phyloP scores from a whole-genome alignment of 2,888 invertebrate species.

The Drosophila hamatofila region DNA sequence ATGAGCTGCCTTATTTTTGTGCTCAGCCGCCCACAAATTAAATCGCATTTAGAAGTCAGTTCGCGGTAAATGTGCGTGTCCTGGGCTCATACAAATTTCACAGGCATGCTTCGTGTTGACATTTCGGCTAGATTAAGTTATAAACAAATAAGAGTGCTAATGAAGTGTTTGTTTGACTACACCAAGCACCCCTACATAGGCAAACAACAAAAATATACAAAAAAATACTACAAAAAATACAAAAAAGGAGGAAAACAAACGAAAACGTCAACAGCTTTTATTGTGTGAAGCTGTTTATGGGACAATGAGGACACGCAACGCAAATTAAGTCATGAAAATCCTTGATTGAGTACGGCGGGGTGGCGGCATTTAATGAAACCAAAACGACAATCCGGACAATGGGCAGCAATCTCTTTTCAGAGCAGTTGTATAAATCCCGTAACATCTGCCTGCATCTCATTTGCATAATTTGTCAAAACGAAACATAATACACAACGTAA shows the following conservation, averaged over 20 bases:
- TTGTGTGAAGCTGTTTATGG: conserved; percentile 78
- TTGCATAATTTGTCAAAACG: conserved; percentile 79
- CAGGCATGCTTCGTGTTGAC: conserved; percentile 63
- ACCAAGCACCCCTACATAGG: conserved; percentile 1
- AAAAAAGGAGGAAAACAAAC: conserved; percentile 5
- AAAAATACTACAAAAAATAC: neutral
- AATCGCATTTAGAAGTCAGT: neutral
- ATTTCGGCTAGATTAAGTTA: conserved; percentile 77
- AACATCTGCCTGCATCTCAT: conserved; percentile 59
- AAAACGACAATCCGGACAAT: conserved; percentile 37
- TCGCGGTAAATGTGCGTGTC: conserved; percentile 61
- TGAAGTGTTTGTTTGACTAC: conserved; percentile 75
- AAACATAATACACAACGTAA: conserved; percentile 69
- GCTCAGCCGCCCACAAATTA: neutral
- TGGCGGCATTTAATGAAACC: conserved; percentile 43
- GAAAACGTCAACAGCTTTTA: conserved; percentile 76
- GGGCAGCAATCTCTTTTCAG: conserved; percentile 25
- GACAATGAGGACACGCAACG: conserved; percentile 61
- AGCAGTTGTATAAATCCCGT: conserved; percentile 29
- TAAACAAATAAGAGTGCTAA: conserved; percentile 77
- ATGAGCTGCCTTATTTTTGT: conserved; percentile 12
- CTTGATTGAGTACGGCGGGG: conserved; percentile 27
- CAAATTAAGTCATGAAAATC: conserved; percentile 75
- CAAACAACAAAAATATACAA: neutral
- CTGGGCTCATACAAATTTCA: conserved; percentile 62